These are phyloP conservation scores for Temnopleurus reevesii DNA, from an alignment of 53 echinoderm and acorn worm genomes.

Conservation along the genomic window DNA sequence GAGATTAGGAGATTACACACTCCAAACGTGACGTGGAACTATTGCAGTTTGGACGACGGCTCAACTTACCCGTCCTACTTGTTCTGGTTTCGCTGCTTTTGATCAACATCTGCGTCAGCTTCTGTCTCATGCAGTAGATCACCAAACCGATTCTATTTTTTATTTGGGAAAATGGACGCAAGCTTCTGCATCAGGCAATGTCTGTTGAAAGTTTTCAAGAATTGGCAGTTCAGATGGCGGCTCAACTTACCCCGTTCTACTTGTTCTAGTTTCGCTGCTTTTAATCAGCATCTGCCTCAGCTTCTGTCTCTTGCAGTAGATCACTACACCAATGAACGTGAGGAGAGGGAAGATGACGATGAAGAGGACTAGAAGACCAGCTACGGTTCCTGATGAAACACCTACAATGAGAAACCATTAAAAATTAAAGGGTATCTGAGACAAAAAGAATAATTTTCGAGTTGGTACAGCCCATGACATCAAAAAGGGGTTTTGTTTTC, in stretches of 20 bases:
- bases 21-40: no score
- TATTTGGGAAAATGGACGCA: no score
- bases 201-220: neutral
- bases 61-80: neutral
- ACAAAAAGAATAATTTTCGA: neutral
- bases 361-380: slow-evolving; percentile 68
- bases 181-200: no score
- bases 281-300: slow-evolving; percentile 61
- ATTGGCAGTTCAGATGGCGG: neutral
- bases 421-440: neutral
- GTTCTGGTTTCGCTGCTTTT: slow-evolving; percentile 54
- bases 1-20: no score
- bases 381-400: slow-evolving; percentile 51
- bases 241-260: neutral
- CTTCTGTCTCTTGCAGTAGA: slow-evolving; percentile 60
- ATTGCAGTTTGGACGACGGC: no score
- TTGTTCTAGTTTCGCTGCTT: slow-evolving; percentile 44
- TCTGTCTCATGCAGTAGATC: slow-evolving; percentile 55
- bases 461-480: neutral
- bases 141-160: no score
- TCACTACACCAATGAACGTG: slow-evolving; percentile 31
- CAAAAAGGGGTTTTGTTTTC: no score
- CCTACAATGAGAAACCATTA: neutral
- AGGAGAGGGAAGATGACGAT: slow-evolving; percentile 70
- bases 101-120: slow-evolving; percentile 55